phyloP scores from a whole-genome alignment of 2,797 vertebrate species.

The Notoglanidium macrostoma region DNA sequence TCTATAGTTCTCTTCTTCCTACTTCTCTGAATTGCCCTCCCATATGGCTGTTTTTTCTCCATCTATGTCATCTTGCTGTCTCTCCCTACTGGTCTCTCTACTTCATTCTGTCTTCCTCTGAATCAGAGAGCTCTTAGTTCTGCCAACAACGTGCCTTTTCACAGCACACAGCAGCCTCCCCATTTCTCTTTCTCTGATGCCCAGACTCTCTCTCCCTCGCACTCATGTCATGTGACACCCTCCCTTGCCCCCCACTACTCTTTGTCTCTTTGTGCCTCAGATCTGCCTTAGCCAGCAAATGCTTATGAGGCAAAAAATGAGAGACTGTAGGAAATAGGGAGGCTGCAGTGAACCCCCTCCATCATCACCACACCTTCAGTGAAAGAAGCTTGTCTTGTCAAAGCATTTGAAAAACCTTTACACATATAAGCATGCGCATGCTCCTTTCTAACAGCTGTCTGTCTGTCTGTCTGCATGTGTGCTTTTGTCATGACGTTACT shows the following conservation, averaged over 20 bases:
- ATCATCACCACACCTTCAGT: neutral
- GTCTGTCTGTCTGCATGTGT: neutral
- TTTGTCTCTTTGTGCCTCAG: constrained; percentile 61
- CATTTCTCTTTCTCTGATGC: neutral
- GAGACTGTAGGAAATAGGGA: constrained; percentile 36
- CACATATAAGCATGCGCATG: constrained; percentile 29
- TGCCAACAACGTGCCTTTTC: constrained; percentile 70
- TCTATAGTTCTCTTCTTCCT: constrained; percentile 18
- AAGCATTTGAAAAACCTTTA: neutral
- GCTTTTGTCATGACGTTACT: constrained; percentile 13
- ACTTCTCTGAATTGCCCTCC: neutral
- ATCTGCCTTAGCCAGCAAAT: constrained; percentile 51
- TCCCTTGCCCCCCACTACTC: constrained; percentile 45
- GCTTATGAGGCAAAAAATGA: constrained; percentile 57
- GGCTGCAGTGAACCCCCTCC: constrained; percentile 8
- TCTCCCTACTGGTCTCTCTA: constrained; percentile 29
- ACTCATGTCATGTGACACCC: constrained; percentile 30
- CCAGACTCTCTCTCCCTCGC: constrained; percentile 3
- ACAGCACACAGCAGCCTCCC: constrained; percentile 44
- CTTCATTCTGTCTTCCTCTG: constrained; percentile 27
- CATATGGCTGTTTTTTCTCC: constrained; percentile 6
- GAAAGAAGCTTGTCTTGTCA: constrained; percentile 18
- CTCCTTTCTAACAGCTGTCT: constrained; percentile 25
- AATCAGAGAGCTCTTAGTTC: constrained; percentile 57
- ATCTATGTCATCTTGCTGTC: constrained; percentile 5